Base-by-base conservation (phyloP, 2,113 vertebrate species). In the Malaclemys terrapin region DNA sequence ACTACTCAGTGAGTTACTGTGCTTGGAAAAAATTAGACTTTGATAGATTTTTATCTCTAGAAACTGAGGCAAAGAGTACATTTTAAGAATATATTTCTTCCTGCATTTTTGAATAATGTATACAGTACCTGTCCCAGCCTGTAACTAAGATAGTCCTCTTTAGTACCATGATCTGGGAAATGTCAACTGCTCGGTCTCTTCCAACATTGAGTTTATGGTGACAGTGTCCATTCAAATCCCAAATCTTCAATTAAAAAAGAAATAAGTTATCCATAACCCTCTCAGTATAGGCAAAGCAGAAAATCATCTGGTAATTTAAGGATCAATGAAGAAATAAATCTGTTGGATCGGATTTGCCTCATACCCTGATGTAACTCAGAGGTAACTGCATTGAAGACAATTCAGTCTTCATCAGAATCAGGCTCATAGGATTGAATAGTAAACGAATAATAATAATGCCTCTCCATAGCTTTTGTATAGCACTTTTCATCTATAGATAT, bases 161-260 rank as follows among this genome's bases (percentile, higher is more conserved):
- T 50, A 98, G 93, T 88, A 98, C 86, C 82, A 99, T 89, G 45
- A 98, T 97, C 92, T 98, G 98, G 12, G 98, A 98, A 95, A 98
- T 98, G 42, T 94, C 97, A 85, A 84, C 98, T 81, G 96, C 54
- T 80, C 84, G 95, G 38, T 98, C 98, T 94, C 95, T 94, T 31
- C 98, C 98, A 24, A 91, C 97, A 24, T 92, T 98, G 94, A 98
- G 97, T 80, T 96, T 96, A 96, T 98, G 98, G 86, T 98, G 98
- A 95, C 98, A 98, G 84, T 94, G 97, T 25, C 99, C 99, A 20
- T 97, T 99, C 85, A 99, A 99, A 97, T 98, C 98, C 99, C 98
- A 99, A 54, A 98, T 93, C 98, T 98, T 91, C 69, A 95, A 96
- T 56, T 88, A 91, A 95, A 88, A 80, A 95, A 62, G 80, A 90